These are phyloP conservation scores for Drosophila nigromelanica DNA, from an alignment of 1,140 invertebrate genomes.

Conservation along the genomic window DNA sequence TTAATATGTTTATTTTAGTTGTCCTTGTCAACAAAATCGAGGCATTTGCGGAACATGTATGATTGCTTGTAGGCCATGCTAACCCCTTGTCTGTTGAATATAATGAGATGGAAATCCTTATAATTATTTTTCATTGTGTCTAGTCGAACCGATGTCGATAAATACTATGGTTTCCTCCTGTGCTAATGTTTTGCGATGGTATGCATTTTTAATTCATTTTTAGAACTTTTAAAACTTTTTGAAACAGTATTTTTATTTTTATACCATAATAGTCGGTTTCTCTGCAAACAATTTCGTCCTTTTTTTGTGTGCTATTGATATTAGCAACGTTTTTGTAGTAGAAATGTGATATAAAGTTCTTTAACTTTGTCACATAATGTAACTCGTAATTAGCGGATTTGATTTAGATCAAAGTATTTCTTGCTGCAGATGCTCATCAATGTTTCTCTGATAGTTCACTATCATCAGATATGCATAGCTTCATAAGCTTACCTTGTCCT, in stretches of 20 bases:
- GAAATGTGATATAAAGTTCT: too few species aligned
- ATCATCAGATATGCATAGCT: too few species aligned
- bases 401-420: too few species aligned
- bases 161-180: not conserved
- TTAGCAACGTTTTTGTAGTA: too few species aligned
- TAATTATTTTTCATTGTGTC: not conserved
- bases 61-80: conserved; percentile 10
- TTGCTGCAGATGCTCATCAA: too few species aligned
- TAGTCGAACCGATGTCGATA: not conserved
- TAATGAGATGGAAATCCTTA: not conserved
- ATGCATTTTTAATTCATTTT: not conserved
- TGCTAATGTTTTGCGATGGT: not conserved
- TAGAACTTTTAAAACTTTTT: not conserved
- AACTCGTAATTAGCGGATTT: too few species aligned
- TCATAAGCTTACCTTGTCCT: too few species aligned
- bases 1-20: not conserved
- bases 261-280: not conserved
- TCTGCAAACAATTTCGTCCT: too few species aligned
- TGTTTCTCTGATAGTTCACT: too few species aligned
- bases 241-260: not conserved
- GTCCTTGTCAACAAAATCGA: not conserved
- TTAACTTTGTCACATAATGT: too few species aligned
- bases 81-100: conserved; percentile 1
- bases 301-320: too few species aligned
- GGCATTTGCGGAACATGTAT: conserved; percentile 8